Evolutionary conservation across 2,888 invertebrate species (phyloP), one percentile per base, ranked within the genome.

Genomic region (Ornithoptera priamus): DNA sequence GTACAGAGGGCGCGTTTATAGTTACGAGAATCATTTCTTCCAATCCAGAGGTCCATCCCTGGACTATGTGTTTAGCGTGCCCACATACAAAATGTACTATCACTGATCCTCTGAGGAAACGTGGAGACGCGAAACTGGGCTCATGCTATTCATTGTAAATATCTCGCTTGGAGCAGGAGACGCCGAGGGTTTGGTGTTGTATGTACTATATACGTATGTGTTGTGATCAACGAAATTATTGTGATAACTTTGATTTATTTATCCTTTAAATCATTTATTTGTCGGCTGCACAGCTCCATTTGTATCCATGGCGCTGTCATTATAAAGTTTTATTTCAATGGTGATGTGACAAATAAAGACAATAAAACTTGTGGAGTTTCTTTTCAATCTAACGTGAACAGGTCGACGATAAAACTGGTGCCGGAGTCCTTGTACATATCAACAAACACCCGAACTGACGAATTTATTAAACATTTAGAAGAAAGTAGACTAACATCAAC

Each of bases 21-120:
- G 86, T 86, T 92, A 92, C 91, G 90, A 92, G 88, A 92, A 91
- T 86, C 92, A 92, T 90, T 92, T 92, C 91, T 92, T 92, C 92
- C 89, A 91, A 85, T 85, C 90, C 77, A 85, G 92, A 78, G 92
- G 92, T 82, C 84, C 86, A 70, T 85, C 89, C 74, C 79, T 92
- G 82, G 90, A 92, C 87, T 92, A 92, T 86, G 90, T 92, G 72
- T 92, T 92, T 88, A 92, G 92, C 81, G 90, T 92, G 67, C 92
- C 92, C 75, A 90, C 89, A 74, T 92, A 92, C 85, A 91, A 87
- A 88, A 92, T 92, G 92, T 92, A 92, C 77, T 92, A 92, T 86
- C 85, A 91, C 80, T 91, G 83, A 89, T 79, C 74, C 74, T 76
- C 76, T 74, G 75, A 75, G 71, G 76, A 74, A 67, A 42, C 63